A percentile compares a stretch with the other conserved stretches of the same genome.
Conservation (phyloP, 2,888 invertebrate species). For the Steromphala cineraria region DNA sequence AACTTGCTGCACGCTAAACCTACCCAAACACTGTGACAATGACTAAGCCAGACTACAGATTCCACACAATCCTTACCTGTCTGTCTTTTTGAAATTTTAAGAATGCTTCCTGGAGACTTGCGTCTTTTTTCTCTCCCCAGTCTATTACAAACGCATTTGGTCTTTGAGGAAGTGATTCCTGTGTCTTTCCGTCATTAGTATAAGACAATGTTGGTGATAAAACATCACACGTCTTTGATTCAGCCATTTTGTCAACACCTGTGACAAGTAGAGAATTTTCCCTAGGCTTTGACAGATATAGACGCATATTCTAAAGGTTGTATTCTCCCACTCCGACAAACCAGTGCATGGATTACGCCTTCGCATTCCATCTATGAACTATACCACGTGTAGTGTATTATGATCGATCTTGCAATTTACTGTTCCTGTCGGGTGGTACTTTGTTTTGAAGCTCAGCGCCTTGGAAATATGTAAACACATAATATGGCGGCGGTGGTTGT, state of each 20-base stretch:
- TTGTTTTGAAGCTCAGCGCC: conserved; percentile 38
- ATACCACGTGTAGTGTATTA: not conserved
- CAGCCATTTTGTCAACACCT: not conserved
- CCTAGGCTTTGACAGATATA: not conserved
- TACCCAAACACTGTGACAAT: not conserved
- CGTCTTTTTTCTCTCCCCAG: conserved; percentile 23
- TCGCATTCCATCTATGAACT: not conserved
- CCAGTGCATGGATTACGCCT: not conserved
- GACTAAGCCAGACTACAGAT: not conserved
- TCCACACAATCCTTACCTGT: conserved; percentile 37
- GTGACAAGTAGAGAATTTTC: not conserved
- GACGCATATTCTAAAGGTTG: not conserved
- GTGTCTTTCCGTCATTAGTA: not conserved
- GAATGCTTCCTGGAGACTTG: conserved; percentile 37
- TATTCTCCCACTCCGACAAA: not conserved
- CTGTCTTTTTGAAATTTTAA: conserved; percentile 38
- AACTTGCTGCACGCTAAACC: too few relatives aligned
- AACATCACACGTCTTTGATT: not conserved
- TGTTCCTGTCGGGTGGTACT: not conserved
- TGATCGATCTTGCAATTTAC: not conserved
- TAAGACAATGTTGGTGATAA: not conserved
- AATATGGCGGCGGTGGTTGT: not conserved
- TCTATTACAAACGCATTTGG: conserved; percentile 35
- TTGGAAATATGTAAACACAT: conserved; percentile 40
- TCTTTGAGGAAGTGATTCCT: not conserved